These are phyloP conservation scores for Cetoscarus ocellatus DNA, from an alignment of 2,797 vertebrate genomes.

Conservation along the genomic window DNA sequence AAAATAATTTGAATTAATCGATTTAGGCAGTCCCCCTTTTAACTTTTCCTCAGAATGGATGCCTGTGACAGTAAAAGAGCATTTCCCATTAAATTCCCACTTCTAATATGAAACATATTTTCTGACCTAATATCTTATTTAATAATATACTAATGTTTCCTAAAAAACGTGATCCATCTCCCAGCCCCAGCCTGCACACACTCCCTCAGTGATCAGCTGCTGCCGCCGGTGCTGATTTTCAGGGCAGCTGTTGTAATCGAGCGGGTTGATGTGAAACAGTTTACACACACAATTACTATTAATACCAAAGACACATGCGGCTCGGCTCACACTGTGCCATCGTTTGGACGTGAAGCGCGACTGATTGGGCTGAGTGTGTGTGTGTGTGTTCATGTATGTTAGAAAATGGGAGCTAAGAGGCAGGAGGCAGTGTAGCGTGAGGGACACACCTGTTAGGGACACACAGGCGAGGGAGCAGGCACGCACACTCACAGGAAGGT, in stretches of 20 bases:
- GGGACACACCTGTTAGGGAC: conserved; percentile 85
- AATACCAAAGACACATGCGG: conserved; percentile 83
- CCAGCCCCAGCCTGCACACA: too few species aligned
- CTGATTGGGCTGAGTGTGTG: conserved; percentile 76
- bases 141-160: too few species aligned
- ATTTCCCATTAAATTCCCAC: too few species aligned
- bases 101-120: too few species aligned
- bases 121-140: too few species aligned
- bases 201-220: conserved; percentile 73
- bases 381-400: conserved; percentile 40
- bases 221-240: conserved; percentile 75
- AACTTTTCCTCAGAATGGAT: too few species aligned
- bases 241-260: conserved; percentile 84
- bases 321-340: conserved; percentile 68
- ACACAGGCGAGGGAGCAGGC: conserved; percentile 38
- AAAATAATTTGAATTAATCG: too few species aligned
- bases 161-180: too few species aligned
- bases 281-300: conserved; percentile 89
- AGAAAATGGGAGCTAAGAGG: conserved; percentile 39
- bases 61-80: too few species aligned
- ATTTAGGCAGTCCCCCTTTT: too few species aligned
- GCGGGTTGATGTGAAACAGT: conserved; percentile 81
- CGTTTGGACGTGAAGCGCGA: conserved; percentile 81
- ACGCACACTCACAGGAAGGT: conserved; percentile 30
- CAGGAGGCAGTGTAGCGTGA: conserved; percentile 80